A percentile compares a stretch with the other conserved stretches of the same genome.
phyloP scores from a whole-genome alignment of 1,140 invertebrate genomes.

The Fopius arisanus region DNA sequence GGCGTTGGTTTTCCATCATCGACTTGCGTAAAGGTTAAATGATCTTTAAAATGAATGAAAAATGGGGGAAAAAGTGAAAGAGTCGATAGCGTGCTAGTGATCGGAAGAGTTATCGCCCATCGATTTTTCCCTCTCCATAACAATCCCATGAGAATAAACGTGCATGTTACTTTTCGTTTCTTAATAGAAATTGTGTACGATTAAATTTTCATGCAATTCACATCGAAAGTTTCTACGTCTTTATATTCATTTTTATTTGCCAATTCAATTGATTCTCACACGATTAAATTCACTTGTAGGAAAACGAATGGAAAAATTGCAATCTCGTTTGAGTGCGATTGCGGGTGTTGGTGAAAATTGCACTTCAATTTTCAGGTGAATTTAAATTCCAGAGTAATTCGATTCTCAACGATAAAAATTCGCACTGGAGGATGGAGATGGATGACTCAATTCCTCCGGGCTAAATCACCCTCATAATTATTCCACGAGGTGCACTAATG shows the following conservation, averaged over 20 bases:
- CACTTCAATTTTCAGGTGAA: too few species aligned
- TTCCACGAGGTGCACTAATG: too few species aligned
- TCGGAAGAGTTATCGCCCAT: constrained; percentile 20
- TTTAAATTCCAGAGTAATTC: too few species aligned
- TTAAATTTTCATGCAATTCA: not conserved
- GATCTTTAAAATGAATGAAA: constrained; percentile 12
- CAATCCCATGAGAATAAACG: constrained; percentile 18
- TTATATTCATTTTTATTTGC: not conserved
- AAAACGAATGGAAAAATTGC: not conserved
- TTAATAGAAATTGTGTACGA: not conserved
- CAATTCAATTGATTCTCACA: not conserved
- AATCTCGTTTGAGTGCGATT: not conserved
- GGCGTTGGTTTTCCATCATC: constrained; percentile 5
- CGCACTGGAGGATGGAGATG: too few species aligned
- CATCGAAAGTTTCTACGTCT: not conserved
- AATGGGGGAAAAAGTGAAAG: constrained; percentile 5
- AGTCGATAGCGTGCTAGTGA: not conserved
- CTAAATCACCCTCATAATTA: too few species aligned
- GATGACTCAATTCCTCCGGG: too few species aligned
- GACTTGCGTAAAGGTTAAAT: constrained; percentile 29
- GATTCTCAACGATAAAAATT: too few species aligned
- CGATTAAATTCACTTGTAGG: not conserved
- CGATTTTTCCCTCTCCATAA: not conserved
- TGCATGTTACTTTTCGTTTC: not conserved
- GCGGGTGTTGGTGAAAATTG: too few species aligned